Conservation (phyloP, 2,888 invertebrate species). For the Nephrotoma flavescens region DNA sequence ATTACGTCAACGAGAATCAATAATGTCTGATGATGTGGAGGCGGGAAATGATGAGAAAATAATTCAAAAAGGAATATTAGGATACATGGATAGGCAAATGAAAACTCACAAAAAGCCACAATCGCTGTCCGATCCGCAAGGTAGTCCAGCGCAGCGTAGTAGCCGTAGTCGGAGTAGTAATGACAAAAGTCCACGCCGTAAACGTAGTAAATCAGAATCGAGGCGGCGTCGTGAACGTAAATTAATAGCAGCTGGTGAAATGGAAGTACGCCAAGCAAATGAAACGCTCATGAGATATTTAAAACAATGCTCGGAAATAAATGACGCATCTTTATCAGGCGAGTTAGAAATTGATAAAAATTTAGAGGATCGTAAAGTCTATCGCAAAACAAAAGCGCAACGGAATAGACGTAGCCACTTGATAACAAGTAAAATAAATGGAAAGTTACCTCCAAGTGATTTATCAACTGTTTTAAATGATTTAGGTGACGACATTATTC, state of each 20-base stretch:
- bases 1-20: neutral
- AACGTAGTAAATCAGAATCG: conserved; percentile 33
- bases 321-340: conserved; percentile 31
- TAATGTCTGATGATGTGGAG: neutral
- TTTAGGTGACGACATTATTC: conserved; percentile 32
- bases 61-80: conserved; percentile 29
- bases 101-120: conserved; percentile 28
- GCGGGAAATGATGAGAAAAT: conserved; percentile 7
- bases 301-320: conserved; percentile 33
- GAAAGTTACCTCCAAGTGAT: conserved; percentile 27
- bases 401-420: conserved; percentile 29
- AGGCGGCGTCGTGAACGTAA: conserved; percentile 30
- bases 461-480: conserved; percentile 31
- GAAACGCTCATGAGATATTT: conserved; percentile 32
- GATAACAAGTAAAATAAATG: conserved; percentile 24
- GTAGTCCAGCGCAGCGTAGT: conserved; percentile 32
- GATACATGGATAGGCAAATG: conserved; percentile 31
- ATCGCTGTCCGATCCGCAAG: conserved; percentile 31
- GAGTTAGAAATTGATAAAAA: conserved; percentile 32
- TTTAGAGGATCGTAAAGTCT: conserved; percentile 29
- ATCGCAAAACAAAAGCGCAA: conserved; percentile 32
- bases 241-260: conserved; percentile 31
- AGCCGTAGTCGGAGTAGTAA: conserved; percentile 29
- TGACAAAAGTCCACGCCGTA: conserved; percentile 31
- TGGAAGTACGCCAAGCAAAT: conserved; percentile 32